Evolutionary conservation across 2,888 invertebrate species (phyloP).

Genomic region (Drosophila suboccidentalis): DNA sequence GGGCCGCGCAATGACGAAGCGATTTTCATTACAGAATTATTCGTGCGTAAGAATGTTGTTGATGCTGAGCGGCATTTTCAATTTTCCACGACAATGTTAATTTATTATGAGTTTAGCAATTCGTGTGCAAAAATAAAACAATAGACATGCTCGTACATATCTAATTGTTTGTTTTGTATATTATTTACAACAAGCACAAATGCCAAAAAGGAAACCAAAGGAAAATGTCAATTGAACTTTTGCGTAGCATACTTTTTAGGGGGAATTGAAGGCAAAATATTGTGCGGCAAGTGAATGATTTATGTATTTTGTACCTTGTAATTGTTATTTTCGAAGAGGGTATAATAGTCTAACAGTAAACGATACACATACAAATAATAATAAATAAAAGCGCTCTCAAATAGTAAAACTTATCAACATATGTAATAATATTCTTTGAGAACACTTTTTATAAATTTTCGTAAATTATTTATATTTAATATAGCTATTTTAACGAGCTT

Average conservation of each 20-base stretch:
- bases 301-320: constrained; percentile 29
- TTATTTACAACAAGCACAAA: constrained; percentile 20
- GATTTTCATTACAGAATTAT: constrained; percentile 79
- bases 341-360: not conserved
- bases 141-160: constrained; percentile 36
- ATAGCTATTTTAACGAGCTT: not conserved
- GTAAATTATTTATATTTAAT: no score
- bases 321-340: not conserved
- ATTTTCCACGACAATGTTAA: constrained; percentile 71
- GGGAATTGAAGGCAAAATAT: not conserved
- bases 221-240: constrained; percentile 65
- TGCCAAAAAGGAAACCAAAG: constrained; percentile 24
- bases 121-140: constrained; percentile 73
- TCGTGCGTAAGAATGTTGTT: constrained; percentile 79
- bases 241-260: constrained; percentile 31
- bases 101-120: constrained; percentile 80
- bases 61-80: constrained; percentile 70
- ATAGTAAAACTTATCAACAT: not conserved
- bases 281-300: constrained; percentile 34
- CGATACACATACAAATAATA: not conserved
- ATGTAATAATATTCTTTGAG: not conserved
- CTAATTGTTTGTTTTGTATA: constrained; percentile 39
- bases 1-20: constrained; percentile 43
- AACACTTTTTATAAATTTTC: not conserved
- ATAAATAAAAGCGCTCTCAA: not conserved